Evolutionary conservation across 1,140 invertebrate genomes (phyloP).

Genomic region (Drosophila busckii): DNA sequence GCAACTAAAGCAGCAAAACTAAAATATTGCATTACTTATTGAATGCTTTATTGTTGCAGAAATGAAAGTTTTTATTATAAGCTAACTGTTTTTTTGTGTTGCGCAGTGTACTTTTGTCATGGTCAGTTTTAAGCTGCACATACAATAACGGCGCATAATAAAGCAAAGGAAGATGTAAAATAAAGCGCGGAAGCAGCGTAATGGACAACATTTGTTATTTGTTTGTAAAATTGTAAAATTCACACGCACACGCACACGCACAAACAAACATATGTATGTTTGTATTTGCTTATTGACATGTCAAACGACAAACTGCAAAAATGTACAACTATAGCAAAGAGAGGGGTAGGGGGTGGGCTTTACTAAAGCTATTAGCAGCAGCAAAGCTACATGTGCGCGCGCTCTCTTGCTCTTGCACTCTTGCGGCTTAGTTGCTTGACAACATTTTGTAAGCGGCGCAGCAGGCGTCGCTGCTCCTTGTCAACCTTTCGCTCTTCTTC

Average conservation of each 20-base stretch:
- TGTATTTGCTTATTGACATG: constrained; percentile 58
- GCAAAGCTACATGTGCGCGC: constrained; percentile 10
- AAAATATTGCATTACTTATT: too few relatives aligned
- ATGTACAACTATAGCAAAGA: constrained; percentile 64
- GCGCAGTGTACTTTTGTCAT: too few relatives aligned
- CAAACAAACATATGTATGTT: neutral
- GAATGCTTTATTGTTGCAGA: too few relatives aligned
- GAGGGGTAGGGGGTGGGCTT: neutral
- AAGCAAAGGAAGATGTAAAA: constrained; percentile 66
- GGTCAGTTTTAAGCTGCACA: too few relatives aligned
- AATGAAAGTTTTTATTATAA: too few relatives aligned
- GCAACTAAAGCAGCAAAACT: too few relatives aligned
- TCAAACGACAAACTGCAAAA: constrained; percentile 62
- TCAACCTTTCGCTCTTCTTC: too few relatives aligned
- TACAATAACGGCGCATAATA: constrained; percentile 48
- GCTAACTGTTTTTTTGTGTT: too few relatives aligned
- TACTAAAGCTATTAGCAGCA: too few relatives aligned
- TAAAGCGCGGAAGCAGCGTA: constrained; percentile 42
- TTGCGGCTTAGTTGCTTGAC: constrained; percentile 72
- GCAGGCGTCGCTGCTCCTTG: constrained; percentile 10
- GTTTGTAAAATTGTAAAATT: too few relatives aligned
- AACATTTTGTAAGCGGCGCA: constrained; percentile 51
- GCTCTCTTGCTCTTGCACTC: neutral
- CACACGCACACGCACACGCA: too few relatives aligned
- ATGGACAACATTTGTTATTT: constrained; percentile 6